These are phyloP conservation scores for Chelonoidis abingdonii DNA, from an alignment of 2,113 vertebrate genomes.

Conservation along the genomic window DNA sequence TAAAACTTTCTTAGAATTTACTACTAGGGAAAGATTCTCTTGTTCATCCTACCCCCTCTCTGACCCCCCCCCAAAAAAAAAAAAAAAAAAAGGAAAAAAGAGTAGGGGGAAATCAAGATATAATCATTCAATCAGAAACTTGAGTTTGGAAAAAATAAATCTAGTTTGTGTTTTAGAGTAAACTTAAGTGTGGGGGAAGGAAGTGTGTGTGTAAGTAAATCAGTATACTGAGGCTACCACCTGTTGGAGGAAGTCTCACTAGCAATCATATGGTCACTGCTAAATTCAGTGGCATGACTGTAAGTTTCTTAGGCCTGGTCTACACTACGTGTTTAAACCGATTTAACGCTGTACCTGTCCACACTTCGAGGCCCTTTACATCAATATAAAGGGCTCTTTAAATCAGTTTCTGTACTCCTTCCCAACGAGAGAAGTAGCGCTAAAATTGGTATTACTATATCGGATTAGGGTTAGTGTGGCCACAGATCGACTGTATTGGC, in stretches of 20 bases:
- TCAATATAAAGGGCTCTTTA: too few species aligned
- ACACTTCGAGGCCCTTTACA: too few species aligned
- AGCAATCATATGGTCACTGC: not conserved
- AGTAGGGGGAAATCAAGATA: not conserved
- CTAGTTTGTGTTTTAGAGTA: not conserved
- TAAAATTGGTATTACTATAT: too few species aligned
- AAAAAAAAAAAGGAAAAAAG: not conserved
- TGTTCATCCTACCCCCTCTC: not conserved
- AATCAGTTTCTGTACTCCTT: too few species aligned
- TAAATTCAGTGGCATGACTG: not conserved
- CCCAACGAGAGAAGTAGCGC: too few species aligned
- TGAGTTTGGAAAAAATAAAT: not conserved
- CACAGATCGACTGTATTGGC: too few species aligned
- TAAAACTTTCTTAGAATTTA: not conserved
- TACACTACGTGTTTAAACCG: too few species aligned
- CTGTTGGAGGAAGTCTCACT: not conserved
- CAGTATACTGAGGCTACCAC: not conserved
- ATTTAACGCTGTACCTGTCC: too few species aligned
- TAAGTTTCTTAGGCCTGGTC: not conserved
- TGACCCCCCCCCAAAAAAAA: rapidly evolving
- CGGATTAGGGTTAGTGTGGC: too few species aligned
- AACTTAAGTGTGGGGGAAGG: not conserved
- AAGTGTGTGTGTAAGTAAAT: not conserved
- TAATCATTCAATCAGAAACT: not conserved
- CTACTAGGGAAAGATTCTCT: not conserved